Conservation (phyloP, 1,140 invertebrate genomes). For the Cyclina sinensis region DNA sequence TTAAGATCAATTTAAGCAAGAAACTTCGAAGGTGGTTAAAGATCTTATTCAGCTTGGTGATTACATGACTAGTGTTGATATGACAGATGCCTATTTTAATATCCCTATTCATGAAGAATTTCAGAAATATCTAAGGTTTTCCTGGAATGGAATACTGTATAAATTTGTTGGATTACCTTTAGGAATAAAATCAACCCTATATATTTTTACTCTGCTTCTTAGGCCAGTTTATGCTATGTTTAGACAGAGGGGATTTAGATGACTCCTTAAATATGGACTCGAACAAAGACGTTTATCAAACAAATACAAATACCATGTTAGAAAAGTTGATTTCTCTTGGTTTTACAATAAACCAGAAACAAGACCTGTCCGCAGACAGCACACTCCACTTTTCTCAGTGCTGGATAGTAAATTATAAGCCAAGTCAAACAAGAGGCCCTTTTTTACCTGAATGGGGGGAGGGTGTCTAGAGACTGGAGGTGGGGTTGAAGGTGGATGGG, state of each 20-base stretch:
- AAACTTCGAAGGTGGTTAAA: constrained; percentile 36
- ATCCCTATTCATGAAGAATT: constrained; percentile 17
- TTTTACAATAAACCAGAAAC: constrained; percentile 48
- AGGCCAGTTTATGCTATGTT: constrained; percentile 8
- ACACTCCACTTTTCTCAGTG: no score
- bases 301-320: background rate
- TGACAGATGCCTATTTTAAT: constrained; percentile 45
- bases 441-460: no score
- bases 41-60: constrained; percentile 35
- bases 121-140: constrained; percentile 49
- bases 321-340: constrained; percentile 34
- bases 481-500: no score
- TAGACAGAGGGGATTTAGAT: constrained; percentile 36
- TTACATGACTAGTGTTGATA: constrained; percentile 33
- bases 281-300: background rate
- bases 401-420: no score
- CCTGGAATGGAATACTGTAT: constrained; percentile 28
- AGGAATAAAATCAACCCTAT: background rate
- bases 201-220: background rate
- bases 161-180: constrained; percentile 12
- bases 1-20: constrained; percentile 41
- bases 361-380: no score
- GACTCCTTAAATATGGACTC: constrained; percentile 59
- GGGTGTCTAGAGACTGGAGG: no score
- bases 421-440: no score